Evolutionary conservation across 2,113 vertebrate genomes (phyloP), one percentile per base, ranked within the genome.

Genomic region (Odontesthes bonariensis): DNA sequence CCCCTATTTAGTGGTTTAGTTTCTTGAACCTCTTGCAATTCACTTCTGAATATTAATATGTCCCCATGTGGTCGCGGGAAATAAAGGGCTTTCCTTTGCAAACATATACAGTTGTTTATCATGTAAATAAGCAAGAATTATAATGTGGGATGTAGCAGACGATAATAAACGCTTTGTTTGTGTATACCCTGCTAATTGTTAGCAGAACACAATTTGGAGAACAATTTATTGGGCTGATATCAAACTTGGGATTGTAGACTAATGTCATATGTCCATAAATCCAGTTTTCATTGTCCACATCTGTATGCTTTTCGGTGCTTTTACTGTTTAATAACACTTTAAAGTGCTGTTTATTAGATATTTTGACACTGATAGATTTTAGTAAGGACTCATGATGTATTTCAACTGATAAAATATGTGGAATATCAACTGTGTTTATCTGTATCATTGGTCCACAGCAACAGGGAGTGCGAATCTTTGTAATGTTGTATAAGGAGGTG

Each of bases 401-500:
- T 51, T 22, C 10, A 59, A 16, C 16, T 0, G 16, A 17, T 40
- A 2, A 23, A 35, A 51, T 3, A 38, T 56, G 19, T 47, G 8
- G 70, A 22, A 23, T 53, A 42, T 22, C 0, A 6, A 0, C 49
- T 19, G 0, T 40, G 19, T 44, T 12, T 31, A 3, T 0, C 6
- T 14, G 66, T 17, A 49, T 3, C 27, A 33, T 79, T 64, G 79
- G 16, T 88, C 44, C 44, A 76, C 89, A 99, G 98, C 96, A 97
- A 97, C 96, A 98, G 88, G 98, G 98, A 1, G 97, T 99, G 80
- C 94, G 86, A 35, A 94, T 99, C 81, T 99, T 98, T 89, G 90
- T 99, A 40, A 99, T 99, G 95, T 82, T 99, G 69, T 99, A 99
- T 80, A 99, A 99, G 75, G 98, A 99, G 68, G 95, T 99, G 84